phyloP scores from a whole-genome alignment of 2,888 invertebrate species.

The Tetrapedia diversipes region DNA sequence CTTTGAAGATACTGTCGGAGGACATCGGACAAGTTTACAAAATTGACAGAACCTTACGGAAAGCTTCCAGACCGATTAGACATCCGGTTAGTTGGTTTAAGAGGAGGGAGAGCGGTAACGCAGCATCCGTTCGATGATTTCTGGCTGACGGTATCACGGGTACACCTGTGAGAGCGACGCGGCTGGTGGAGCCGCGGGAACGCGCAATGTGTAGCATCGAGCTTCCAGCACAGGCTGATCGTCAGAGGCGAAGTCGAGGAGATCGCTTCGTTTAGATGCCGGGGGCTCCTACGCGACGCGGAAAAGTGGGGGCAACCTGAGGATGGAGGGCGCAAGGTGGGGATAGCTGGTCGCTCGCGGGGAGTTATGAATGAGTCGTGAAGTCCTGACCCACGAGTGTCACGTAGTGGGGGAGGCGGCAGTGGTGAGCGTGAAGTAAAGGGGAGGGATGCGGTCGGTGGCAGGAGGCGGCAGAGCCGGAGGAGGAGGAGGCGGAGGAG shows the following conservation, averaged over 20 bases:
- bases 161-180: constrained; percentile 52
- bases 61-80: no score
- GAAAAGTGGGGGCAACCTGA: constrained; percentile 50
- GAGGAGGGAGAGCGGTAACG: not conserved
- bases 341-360: constrained; percentile 60
- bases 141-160: constrained; percentile 41
- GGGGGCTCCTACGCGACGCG: constrained; percentile 51
- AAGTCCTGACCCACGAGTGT: constrained; percentile 64
- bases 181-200: constrained; percentile 41
- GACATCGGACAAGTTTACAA: no score
- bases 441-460: constrained; percentile 47
- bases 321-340: constrained; percentile 51
- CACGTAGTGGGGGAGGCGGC: constrained; percentile 63
- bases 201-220: constrained; percentile 44
- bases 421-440: constrained; percentile 56
- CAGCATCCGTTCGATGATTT: constrained; percentile 29
- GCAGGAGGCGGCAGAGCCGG: constrained; percentile 49
- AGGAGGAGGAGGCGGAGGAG: constrained; percentile 29
- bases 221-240: constrained; percentile 47
- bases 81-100: not conserved
- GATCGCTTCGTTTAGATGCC: constrained; percentile 52
- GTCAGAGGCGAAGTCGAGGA: constrained; percentile 50
- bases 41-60: no score
- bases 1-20: no score
- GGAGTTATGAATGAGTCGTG: constrained; percentile 81